Conservation (phyloP, 2,113 vertebrate species). For the Oriolus oriolus region DNA sequence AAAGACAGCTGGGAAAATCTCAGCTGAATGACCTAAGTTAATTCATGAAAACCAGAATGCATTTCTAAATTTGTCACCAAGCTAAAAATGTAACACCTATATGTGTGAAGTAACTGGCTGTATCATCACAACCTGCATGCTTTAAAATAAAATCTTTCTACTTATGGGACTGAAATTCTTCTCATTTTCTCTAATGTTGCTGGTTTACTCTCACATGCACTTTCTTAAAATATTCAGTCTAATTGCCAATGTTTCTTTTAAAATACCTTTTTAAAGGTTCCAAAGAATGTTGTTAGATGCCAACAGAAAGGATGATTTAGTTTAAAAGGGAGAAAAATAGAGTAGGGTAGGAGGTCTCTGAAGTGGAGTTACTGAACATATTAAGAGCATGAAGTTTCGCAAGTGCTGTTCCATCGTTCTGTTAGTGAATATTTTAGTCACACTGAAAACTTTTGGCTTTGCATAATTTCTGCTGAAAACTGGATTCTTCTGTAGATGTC, state of each 20-base stretch:
- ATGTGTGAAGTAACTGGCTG: background rate
- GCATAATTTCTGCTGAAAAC: background rate
- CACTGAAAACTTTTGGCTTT: background rate
- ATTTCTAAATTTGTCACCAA: background rate
- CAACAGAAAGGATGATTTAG: background rate
- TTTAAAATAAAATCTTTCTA: constrained; percentile 27
- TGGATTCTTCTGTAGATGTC: background rate
- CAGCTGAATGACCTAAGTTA: background rate
- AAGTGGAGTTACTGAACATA: background rate
- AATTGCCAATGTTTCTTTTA: background rate
- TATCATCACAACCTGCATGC: background rate
- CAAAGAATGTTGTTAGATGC: background rate
- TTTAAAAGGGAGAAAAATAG: background rate
- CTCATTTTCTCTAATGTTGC: background rate
- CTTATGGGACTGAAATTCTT: background rate
- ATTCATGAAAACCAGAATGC: background rate
- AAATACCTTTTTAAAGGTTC: background rate
- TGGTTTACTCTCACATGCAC: background rate
- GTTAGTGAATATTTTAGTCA: background rate
- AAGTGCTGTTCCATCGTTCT: background rate
- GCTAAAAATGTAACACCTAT: background rate
- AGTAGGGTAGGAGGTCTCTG: background rate
- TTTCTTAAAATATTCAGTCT: background rate
- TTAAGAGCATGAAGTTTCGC: background rate
- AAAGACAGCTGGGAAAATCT: background rate